These are phyloP conservation scores for Sinelater perroti DNA, from an alignment of 2,888 invertebrate genomes.

Conservation along the genomic window DNA sequence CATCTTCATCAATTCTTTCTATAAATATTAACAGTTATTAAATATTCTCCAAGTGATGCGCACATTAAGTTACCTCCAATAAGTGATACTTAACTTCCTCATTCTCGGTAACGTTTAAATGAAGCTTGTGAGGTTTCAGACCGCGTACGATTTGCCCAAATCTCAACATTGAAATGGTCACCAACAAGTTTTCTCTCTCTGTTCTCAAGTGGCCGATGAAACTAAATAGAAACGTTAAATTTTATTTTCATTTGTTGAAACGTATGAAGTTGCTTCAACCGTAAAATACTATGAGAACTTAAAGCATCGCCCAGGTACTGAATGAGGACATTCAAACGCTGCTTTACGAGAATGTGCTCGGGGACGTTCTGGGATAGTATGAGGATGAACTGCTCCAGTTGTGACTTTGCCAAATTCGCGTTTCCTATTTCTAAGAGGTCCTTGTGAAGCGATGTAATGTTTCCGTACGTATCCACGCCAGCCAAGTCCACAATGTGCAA, in stretches of 20 bases:
- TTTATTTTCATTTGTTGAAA: neutral
- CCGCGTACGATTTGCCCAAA: constrained; percentile 55
- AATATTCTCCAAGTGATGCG: neutral
- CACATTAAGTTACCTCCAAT: constrained; percentile 14
- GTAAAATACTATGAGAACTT: constrained; percentile 52
- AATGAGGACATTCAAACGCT: constrained; percentile 55
- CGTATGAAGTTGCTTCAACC: constrained; percentile 48
- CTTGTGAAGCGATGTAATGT: constrained; percentile 51
- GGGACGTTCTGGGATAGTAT: constrained; percentile 45
- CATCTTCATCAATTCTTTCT: constrained; percentile 51
- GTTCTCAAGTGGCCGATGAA: constrained; percentile 59
- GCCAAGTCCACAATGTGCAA: constrained; percentile 61
- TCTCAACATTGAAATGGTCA: constrained; percentile 58
- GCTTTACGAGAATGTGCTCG: constrained; percentile 45
- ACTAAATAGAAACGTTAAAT: constrained; percentile 44
- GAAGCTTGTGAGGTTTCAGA: constrained; percentile 46
- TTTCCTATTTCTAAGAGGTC: constrained; percentile 52
- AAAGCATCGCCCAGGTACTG: constrained; percentile 57
- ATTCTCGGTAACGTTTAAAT: constrained; percentile 41
- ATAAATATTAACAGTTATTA: constrained; percentile 30
- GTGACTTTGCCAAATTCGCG: constrained; percentile 58
- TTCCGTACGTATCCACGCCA: constrained; percentile 57
- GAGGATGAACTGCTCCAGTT: constrained; percentile 57
- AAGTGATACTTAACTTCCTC: constrained; percentile 40
- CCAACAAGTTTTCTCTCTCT: constrained; percentile 51